Evolutionary conservation across 1,140 invertebrate genomes (phyloP).

Genomic region (Meteorus sp.): DNA sequence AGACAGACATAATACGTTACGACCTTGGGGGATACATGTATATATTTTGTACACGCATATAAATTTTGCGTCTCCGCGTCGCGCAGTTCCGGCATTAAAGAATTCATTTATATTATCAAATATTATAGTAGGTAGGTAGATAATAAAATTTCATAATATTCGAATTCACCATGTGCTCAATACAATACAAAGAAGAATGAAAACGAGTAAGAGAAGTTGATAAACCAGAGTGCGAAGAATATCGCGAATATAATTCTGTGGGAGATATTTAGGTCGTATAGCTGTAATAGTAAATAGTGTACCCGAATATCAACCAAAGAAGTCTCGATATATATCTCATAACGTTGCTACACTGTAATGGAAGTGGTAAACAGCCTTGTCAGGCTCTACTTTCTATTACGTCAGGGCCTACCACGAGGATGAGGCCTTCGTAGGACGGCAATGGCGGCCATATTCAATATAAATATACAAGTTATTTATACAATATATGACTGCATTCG

Average conservation of each 20-base stretch:
- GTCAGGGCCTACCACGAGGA: slow-evolving; percentile 24
- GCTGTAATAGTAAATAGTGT: not conserved
- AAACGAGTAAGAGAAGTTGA: too few relatives aligned
- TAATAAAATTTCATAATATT: too few relatives aligned
- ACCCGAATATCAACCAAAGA: not conserved
- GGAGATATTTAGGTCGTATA: not conserved
- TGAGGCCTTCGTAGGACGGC: slow-evolving; percentile 21
- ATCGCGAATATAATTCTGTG: not conserved
- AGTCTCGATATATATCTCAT: not conserved
- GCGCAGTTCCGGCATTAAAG: slow-evolving; percentile 16
- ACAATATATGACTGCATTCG: not conserved
- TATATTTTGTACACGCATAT: too few relatives aligned
- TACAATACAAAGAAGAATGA: not conserved
- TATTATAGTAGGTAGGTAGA: not conserved
- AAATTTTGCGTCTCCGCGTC: slow-evolving; percentile 4
- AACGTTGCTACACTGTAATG: not conserved
- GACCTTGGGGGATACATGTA: slow-evolving; percentile 7
- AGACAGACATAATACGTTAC: not conserved
- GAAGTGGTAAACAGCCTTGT: slow-evolving; percentile 29
- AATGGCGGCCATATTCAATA: not conserved
- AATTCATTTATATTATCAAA: slow-evolving; percentile 5
- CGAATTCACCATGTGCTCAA: too few relatives aligned
- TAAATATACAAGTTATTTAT: not conserved
- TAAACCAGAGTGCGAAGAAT: not conserved
- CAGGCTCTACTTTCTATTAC: slow-evolving; percentile 31